Conservation (phyloP, 2,113 vertebrate genomes). For the Thymallus thymallus region DNA sequence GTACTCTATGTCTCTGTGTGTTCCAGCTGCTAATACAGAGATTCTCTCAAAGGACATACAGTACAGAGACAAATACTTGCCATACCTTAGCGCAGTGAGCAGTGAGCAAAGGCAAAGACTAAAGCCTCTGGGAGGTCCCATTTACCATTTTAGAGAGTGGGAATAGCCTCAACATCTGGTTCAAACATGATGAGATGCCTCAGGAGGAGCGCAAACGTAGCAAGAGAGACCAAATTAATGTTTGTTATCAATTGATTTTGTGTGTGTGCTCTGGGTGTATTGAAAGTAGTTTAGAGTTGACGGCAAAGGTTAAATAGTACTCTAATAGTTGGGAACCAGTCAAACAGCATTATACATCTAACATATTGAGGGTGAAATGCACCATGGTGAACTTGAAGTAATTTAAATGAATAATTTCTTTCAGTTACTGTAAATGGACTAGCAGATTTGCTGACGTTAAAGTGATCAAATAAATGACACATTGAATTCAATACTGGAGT, state of each 20-base stretch:
- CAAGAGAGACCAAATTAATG: background rate
- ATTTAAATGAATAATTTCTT: constrained; percentile 30
- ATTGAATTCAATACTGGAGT: constrained; percentile 48
- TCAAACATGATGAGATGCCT: constrained; percentile 41
- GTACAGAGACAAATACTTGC: constrained; percentile 50
- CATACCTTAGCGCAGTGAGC: constrained; percentile 36
- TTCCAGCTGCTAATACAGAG: constrained; percentile 50
- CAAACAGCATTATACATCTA: background rate
- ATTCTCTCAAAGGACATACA: constrained; percentile 39
- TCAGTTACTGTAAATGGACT: constrained; percentile 36
- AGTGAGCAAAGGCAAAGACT: constrained; percentile 33
- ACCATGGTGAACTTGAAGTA: constrained; percentile 22
- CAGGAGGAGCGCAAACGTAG: constrained; percentile 2
- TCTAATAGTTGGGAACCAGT: no score
- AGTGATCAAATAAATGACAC: constrained; percentile 58
- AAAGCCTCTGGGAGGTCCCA: constrained; percentile 33
- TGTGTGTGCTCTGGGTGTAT: background rate
- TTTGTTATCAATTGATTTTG: background rate
- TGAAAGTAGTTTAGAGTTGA: background rate
- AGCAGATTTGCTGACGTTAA: constrained; percentile 51
- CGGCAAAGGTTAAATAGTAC: no score
- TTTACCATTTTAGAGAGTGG: constrained; percentile 33
- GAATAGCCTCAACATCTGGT: constrained; percentile 41
- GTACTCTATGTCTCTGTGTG: constrained; percentile 38
- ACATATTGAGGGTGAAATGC: background rate